Base-by-base conservation (phyloP, 2,113 vertebrate species). In the Uria aalge region DNA sequence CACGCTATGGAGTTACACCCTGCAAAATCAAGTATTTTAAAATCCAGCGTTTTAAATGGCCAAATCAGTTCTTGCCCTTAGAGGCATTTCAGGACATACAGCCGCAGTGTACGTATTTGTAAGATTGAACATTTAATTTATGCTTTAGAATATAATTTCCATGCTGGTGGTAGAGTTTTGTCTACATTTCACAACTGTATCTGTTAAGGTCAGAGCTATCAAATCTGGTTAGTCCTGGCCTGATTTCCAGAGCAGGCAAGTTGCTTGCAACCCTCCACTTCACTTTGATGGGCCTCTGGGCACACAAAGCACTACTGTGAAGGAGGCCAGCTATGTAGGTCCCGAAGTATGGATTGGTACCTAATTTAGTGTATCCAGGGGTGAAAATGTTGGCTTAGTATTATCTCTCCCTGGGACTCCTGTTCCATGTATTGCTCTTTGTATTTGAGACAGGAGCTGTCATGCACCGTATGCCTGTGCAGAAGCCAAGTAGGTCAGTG, bases 141-240 rank as follows among this genome's bases (percentile, higher is more conserved):
- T 69, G 38, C 47, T 90, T 96, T 36, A 88, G 88, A 90, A 1
- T 72, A 3, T 20, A 66, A 56, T 90, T 93, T 73, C 45, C 40
- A 18, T 63, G 56, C 63, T 84, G 56, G 40, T 92, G 26, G 59
- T 93, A 23, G 48, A 53, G 40, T 47, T 52, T 82, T 43, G 43
- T 47, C 79, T 88, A 17, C 9, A 1, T 90, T 86, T 84, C 83
- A 74, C 30, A 92, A 7, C 26, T 0, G 0, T 75, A 55, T 64
- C 76, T 75, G 52, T 92, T 89, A 81, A 94, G 73, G 83, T 92
- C 91, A 91, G 56, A 94, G 53, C 76, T 89, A 60, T 91, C 52
- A 77, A 78, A 81, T 78, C 64, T 85, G 43, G 34, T 75, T 93
- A 85, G 88, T 84, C 36, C 29, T 38, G 64, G 88, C 60, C 80